Evolutionary conservation across 2,797 vertebrate species (phyloP), one percentile per base, ranked within the genome.

Genomic region (Semaprochilodus insignis): DNA sequence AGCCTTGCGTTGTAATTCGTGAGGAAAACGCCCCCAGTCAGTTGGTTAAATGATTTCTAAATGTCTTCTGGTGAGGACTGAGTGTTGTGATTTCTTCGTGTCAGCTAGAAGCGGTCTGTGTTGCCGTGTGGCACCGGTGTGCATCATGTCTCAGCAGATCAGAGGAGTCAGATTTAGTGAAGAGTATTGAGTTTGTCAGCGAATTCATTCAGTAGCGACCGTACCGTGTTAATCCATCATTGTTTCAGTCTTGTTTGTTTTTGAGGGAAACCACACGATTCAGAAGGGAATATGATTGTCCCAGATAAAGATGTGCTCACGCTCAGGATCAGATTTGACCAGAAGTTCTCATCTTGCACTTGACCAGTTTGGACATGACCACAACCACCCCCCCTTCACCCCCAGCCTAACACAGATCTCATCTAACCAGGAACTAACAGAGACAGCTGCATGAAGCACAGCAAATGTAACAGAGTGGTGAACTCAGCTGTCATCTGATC

Each of bases 401-500:
- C 11, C 52, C 5, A 74, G 27, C 31, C 54, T 23, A 59, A 15
- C 10, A 2, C 72, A 59, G 19, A 40, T 34, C 72, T 59, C 34
- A 67, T 31, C 62, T 34, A 27, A 19, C 1, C 15, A 54, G 15
- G 27, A 52, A 17, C 52, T 14, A 16, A 36, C 27, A 74, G 21
- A 74, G 31, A 74, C 52, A 57, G 52, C 52, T 73, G 71, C 52
- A n/a, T 34, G 52, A 36, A 59, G 55, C 73, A 52, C 17, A 52
- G 1, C 15, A 3, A 73, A 27, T 17, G 70, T 54, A 73, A 54
- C 70, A 75, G 21, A 62, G 57, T 25, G 34, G n/a, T 36, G 19
- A 23, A 54, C 15, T 40, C 77, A 25, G 27, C 15, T 77, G 27
- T 67, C 52, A 55, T 54, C 48, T 67, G 27, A 78, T 78, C 65